Evolutionary conservation across 2,888 invertebrate species (phyloP), one percentile per base, ranked within the genome.

Genomic region (Eristalis pertinax): DNA sequence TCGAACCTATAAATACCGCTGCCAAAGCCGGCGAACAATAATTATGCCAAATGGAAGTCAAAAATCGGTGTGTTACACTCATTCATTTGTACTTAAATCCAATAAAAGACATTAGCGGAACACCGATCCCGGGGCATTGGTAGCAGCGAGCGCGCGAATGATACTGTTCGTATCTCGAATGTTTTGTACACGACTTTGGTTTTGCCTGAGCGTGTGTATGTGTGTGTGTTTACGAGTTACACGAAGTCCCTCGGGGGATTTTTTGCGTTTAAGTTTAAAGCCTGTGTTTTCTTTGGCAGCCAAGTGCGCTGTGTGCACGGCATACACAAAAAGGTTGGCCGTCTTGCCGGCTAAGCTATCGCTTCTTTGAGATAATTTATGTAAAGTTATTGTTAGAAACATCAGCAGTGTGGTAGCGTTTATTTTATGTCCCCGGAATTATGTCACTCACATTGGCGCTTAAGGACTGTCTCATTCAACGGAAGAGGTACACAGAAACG

Each of bases 361-460:
- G 43, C 74, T 78, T 35, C 64, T 79, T 74, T 63, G 50, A 50
- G 69, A 82, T 85, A 85, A 85, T 85, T 85, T 85, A 85, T 85
- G 76, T 82, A 77, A 85, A 82, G 38, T 85, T 85, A 82, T 85
- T 85, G 81, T 85, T 74, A 68, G n/a, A 84, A 75, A 26, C 60
- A 43, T n/a, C 32, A n/a, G 22, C 41, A 69, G 22, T 65, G 74
- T 67, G 67, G 75, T 70, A 75, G 75, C 70, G 65, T 83, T 84
- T 80, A 80, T 84, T 84, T 80, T 80, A 84, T 84, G 56, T 76
- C 82, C 69, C 64, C 76, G 74, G 69, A 73, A 82, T 85, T 82
- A 85, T 82, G 85, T 85, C 85, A 85, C 77, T 82, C 82, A 82
- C 64, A 81, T 81, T 79, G 79, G 84, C 84, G 80, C 84, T 83